phyloP scores from a whole-genome alignment of 1,140 invertebrate genomes.

The Anoplophora glabripennis region DNA sequence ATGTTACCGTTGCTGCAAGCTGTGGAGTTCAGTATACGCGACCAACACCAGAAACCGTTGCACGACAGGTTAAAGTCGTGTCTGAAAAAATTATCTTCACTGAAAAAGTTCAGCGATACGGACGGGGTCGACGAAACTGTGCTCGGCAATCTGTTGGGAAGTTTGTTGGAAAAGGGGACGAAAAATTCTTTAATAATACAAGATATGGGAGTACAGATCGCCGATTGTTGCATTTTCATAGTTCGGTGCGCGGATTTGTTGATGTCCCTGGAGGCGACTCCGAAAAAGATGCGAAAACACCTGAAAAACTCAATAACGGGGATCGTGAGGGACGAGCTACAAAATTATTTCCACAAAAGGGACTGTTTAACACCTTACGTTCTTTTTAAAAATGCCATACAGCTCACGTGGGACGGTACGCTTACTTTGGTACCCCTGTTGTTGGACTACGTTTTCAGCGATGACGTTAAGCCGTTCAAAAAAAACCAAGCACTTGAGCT shows the following conservation, averaged over 20 bases:
- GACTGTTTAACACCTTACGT: slow-evolving; percentile 61
- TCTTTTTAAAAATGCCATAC: slow-evolving; percentile 63
- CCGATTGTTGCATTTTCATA: slow-evolving; percentile 64
- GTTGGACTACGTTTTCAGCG: slow-evolving; percentile 60
- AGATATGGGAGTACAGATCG: slow-evolving; percentile 64
- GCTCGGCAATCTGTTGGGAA: slow-evolving; percentile 57
- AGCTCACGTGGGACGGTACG: slow-evolving; percentile 61
- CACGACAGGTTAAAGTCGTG: slow-evolving; percentile 59
- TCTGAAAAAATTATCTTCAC: slow-evolving; percentile 58
- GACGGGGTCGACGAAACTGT: slow-evolving; percentile 57
- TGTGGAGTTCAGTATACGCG: slow-evolving; percentile 66
- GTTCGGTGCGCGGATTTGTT: slow-evolving; percentile 59
- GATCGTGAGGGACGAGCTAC: slow-evolving; percentile 55
- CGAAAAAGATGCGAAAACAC: slow-evolving; percentile 45
- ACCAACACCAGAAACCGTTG: slow-evolving; percentile 65
- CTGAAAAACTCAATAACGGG: slow-evolving; percentile 48
- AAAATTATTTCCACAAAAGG: slow-evolving; percentile 59
- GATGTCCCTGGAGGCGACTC: slow-evolving; percentile 25
- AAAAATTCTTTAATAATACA: slow-evolving; percentile 62
- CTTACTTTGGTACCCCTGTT: slow-evolving; percentile 56
- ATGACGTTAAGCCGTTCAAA: slow-evolving; percentile 59
- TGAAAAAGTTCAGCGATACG: slow-evolving; percentile 61
- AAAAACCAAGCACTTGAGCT: slow-evolving; percentile 64
- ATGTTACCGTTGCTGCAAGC: slow-evolving; percentile 62
- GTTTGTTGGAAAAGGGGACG: slow-evolving; percentile 62